A percentile compares a stretch with the other conserved stretches of the same genome.
These are phyloP conservation scores for Aphyosemion australe DNA, from an alignment of 2,113 vertebrate genomes.

Conservation along the genomic window DNA sequence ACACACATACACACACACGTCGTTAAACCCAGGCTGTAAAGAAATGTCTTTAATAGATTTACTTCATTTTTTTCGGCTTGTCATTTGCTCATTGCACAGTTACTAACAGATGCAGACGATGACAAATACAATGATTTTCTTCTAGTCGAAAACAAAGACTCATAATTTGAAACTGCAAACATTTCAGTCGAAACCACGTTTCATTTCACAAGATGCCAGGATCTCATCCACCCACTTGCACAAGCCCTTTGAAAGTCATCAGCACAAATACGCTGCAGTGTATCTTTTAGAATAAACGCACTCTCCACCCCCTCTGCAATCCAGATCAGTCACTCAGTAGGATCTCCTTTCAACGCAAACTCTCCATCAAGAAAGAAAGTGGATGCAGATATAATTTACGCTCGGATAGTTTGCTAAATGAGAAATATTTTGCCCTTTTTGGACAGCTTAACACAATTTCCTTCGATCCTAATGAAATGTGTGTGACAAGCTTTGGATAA, in stretches of 20 bases:
- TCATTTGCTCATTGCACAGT: constrained; percentile 20
- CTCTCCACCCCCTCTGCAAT: constrained; percentile 45
- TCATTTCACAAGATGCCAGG: constrained; percentile 52
- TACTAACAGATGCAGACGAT: constrained; percentile 31
- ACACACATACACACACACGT: neutral
- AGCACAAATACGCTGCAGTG: constrained; percentile 34
- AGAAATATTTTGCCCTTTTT: neutral
- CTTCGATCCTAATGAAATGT: neutral
- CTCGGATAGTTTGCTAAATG: neutral
- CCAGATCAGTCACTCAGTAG: constrained; percentile 46
- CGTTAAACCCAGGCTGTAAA: constrained; percentile 8
- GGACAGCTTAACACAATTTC: neutral
- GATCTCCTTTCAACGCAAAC: constrained; percentile 17
- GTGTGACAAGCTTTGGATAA: neutral
- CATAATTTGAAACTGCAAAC: constrained; percentile 25
- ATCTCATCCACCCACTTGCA: constrained; percentile 53
- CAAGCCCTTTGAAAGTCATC: constrained; percentile 28
- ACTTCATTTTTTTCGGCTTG: constrained; percentile 10
- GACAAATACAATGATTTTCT: constrained; percentile 20
- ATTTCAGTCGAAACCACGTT: constrained; percentile 34
- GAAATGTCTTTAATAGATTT: constrained; percentile 29
- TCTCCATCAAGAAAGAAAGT: constrained; percentile 8
- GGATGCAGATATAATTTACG: constrained; percentile 2
- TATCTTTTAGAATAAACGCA: constrained; percentile 43
- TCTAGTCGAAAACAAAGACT: constrained; percentile 27